These are phyloP conservation scores for Chitala chitala DNA, from an alignment of 2,113 vertebrate species.

Conservation along the genomic window DNA sequence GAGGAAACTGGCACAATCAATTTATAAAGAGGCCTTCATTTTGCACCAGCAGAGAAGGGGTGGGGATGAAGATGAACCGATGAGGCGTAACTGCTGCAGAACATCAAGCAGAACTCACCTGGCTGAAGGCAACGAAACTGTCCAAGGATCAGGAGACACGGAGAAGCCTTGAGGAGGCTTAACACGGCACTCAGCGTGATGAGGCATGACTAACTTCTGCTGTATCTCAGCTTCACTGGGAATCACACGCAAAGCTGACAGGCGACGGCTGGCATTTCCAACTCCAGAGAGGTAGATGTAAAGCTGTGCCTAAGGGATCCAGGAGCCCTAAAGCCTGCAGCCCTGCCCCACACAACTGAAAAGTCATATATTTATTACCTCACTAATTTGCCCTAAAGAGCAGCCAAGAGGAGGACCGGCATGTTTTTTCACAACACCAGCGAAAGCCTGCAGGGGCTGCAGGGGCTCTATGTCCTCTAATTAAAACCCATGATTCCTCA, in stretches of 20 bases:
- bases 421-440: neutral
- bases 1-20: too few species aligned
- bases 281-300: neutral
- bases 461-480: neutral
- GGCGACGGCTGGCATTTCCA: neutral
- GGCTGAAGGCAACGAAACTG: too few species aligned
- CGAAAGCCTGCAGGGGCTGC: neutral
- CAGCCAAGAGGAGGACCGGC: neutral
- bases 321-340: neutral
- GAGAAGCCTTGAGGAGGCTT: too few species aligned
- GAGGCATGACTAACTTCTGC: too few species aligned
- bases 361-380: constrained; percentile 12
- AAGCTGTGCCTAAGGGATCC: neutral
- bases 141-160: too few species aligned
- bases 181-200: too few species aligned
- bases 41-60: too few species aligned
- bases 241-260: neutral
- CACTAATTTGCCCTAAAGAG: constrained; percentile 8
- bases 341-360: neutral
- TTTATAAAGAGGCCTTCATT: too few species aligned
- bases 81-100: too few species aligned
- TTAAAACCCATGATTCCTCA: neutral
- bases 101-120: too few species aligned
- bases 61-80: too few species aligned
- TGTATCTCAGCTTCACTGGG: neutral